Conservation (phyloP, 2,797 vertebrate genomes). For the Sebastes alutus region DNA sequence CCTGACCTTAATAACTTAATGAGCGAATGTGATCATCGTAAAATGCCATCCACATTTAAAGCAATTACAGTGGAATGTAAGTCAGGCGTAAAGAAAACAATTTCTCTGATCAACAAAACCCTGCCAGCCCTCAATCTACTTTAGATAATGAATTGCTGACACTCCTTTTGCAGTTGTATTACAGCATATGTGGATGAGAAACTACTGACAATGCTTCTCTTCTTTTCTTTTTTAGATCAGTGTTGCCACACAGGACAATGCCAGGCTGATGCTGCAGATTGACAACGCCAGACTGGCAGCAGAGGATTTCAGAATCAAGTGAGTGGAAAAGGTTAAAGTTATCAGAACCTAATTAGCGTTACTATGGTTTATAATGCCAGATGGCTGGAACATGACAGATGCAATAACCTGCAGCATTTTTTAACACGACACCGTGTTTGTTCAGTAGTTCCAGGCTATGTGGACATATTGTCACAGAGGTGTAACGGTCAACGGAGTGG, state of each 20-base stretch:
- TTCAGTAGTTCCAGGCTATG: neutral
- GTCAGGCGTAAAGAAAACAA: neutral
- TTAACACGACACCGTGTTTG: neutral
- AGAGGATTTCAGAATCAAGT: constrained; percentile 85
- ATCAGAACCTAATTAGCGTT: neutral
- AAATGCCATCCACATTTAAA: neutral
- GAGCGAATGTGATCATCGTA: neutral
- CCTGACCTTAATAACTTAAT: neutral
- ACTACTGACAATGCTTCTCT: neutral
- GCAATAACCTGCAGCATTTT: neutral
- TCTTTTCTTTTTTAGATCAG: constrained; percentile 61
- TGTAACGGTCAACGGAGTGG: constrained; percentile 12
- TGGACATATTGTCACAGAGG: neutral
- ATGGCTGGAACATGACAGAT: neutral
- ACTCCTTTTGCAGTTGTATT: neutral
- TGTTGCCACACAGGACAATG: constrained; percentile 65
- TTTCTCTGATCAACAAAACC: neutral
- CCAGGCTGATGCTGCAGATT: constrained; percentile 77
- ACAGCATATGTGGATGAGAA: neutral
- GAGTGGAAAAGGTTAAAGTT: constrained; percentile 35
- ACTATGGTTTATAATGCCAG: neutral
- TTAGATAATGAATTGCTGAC: neutral
- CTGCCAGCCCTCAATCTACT: neutral
- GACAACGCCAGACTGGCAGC: constrained; percentile 82
- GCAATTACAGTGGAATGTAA: neutral